Evolutionary conservation across 35 echinoderm and acorn worm genomes (phyloP).

Genomic region (Anneissia japonica): DNA sequence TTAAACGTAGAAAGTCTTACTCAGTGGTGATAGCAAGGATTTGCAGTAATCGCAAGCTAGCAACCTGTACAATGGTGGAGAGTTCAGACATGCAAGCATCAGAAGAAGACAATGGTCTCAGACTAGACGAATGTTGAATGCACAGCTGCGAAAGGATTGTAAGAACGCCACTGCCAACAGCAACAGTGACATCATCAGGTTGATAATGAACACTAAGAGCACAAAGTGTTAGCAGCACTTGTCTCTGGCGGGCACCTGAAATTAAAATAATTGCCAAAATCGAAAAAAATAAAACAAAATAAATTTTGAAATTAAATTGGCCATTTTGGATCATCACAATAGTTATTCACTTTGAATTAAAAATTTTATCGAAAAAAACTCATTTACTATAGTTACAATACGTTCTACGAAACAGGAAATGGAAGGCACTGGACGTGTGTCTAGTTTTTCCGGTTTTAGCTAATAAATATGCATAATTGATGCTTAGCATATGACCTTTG

Average conservation of each 20-base stretch:
- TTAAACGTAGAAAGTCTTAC: no score
- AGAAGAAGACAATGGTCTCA: conserved; percentile 53
- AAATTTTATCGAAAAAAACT: no score
- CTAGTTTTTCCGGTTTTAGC: neutral
- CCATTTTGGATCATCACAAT: no score
- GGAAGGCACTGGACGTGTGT: no score
- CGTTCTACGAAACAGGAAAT: no score
- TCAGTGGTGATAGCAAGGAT: conserved; percentile 83
- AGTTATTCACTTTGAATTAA: no score
- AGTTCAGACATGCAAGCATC: conserved; percentile 47
- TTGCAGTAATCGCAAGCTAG: conserved; percentile 88
- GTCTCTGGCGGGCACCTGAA: conserved; percentile 71
- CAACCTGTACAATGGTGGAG: conserved; percentile 73
- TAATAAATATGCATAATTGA: no score
- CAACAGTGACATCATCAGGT: conserved; percentile 64
- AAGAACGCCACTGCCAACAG: conserved; percentile 80
- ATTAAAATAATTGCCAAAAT: no score
- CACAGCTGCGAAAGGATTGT: conserved; percentile 64
- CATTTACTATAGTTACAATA: no score
- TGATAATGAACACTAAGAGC: conserved; percentile 97
- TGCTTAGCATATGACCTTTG: no score
- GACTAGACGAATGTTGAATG: conserved; percentile 42
- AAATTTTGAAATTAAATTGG: no score
- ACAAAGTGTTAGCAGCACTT: conserved; percentile 76
- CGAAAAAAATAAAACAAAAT: no score